phyloP scores from a whole-genome alignment of 2,888 invertebrate genomes.

The Perdita meconis region DNA sequence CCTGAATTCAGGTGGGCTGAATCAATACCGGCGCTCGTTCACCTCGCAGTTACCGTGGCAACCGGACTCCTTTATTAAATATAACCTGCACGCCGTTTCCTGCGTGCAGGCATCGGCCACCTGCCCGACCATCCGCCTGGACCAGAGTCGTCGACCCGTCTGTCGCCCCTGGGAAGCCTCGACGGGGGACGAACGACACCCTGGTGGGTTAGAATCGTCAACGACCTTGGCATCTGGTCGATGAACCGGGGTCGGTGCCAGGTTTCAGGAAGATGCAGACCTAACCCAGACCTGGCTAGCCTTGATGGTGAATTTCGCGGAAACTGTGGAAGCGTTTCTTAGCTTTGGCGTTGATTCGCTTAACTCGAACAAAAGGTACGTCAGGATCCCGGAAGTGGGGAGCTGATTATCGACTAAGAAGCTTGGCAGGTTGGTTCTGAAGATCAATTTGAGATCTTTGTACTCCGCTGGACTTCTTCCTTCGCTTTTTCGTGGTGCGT shows the following conservation, averaged over 20 bases:
- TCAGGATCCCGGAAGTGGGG: no score
- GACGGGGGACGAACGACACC: constrained; percentile 24
- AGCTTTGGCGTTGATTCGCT: background rate
- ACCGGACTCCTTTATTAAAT: constrained; percentile 84
- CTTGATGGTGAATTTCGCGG: constrained; percentile 3
- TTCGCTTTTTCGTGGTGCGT: background rate
- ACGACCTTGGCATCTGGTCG: constrained; percentile 48
- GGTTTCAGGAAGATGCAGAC: constrained; percentile 38
- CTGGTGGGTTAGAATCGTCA: constrained; percentile 17
- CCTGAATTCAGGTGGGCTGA: constrained; percentile 84
- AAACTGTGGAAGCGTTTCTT: background rate
- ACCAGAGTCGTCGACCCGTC: constrained; percentile 33
- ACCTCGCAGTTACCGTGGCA: constrained; percentile 82
- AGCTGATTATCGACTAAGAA: no score
- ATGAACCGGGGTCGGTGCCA: constrained; percentile 40
- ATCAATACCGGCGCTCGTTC: constrained; percentile 83
- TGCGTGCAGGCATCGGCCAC: constrained; percentile 29
- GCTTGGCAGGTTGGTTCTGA: no score
- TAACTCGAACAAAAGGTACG: no score
- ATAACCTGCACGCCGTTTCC: constrained; percentile 73
- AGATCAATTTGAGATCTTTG: no score
- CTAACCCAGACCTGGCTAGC: constrained; percentile 1
- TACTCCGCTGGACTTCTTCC: background rate
- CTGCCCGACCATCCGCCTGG: constrained; percentile 11
- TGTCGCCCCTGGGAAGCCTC: background rate